Base-by-base conservation (phyloP, 2,113 vertebrate genomes). In the Stictonetta naevosa region DNA sequence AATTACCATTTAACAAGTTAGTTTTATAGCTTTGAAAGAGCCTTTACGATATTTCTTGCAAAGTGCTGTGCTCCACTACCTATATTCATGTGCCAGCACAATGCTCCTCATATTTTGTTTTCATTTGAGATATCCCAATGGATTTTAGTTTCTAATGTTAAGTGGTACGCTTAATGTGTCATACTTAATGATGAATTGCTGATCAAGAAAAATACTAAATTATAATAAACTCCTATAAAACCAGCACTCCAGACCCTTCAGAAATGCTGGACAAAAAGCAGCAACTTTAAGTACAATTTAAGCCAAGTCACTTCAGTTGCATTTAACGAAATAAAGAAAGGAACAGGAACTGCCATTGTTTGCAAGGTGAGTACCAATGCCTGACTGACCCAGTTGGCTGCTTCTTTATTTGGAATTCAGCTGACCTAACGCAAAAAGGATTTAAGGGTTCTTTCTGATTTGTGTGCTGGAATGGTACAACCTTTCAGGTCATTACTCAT, bases 381-480 rank as follows among this genome's bases (percentile, higher is more conserved):
- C 69, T 64, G 90, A 84, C 94, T 88, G 92, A 82, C 84, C 88
- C 87, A 93, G 92, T 86, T 68, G 73, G 76, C 55, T 96, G 82
- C 52, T 84, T 90, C 19, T n/a, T 71, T 95, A 79, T 56, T 88
- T 81, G 66, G 46, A 87, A 90, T 86, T 86, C 92, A 96, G 67
- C 42, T 97, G 91, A 94, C 91, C 88, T 85, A 86, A 92, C 8
- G 3, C 48, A 76, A 48, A 48, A 66, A 94, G 58, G 79, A 89
- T 66, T 63, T 96, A 42, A 95, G 91, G 86, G 93, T 42, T 84
- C 31, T 48, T 78, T 94, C 88, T 38, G 48, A 97, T 92, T 96
- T 52, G 64, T 95, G 89, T 46, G 52, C 86, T 88, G 83, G 71
- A 82, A 83, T 46, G 64, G 92, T 81, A 95, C 44, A 58, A 91